Evolutionary conservation across 1,140 invertebrate genomes (phyloP), one percentile per base, ranked within the genome.

Genomic region (Harlomillsia oculata): DNA sequence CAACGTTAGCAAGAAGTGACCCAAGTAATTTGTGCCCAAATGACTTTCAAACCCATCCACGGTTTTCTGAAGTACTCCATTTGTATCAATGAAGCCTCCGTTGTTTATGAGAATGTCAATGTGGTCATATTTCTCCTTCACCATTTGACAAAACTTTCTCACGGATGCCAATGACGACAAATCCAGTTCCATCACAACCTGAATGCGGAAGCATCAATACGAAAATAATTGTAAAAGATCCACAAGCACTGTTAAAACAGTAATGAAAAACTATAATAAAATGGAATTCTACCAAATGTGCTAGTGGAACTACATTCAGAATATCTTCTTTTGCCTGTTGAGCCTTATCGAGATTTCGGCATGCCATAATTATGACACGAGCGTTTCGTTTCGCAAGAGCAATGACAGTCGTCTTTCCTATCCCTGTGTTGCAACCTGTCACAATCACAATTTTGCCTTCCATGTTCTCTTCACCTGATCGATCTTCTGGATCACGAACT

Each of bases 1-100:
- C 69, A 84, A 80, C 1, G 87, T 92, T 2, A 94, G 71, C n/a
- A 89, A 72, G 68, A 90, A 92, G 67, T 90, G 89, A 14, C 84
- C 84, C 34, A 89, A 73, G 66, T 89, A 82, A 73, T 88, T 88
- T 0, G 84, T 80, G 13, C 82, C 84, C 70, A 88, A 81, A 70
- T 87, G 82, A 34, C 82, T 80, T 72, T 93, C 89, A 73, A 85
- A 87, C 0, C 85, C 86, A 72, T 93, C 88, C 63, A 77, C 71
- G 1, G 87, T 91, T 45, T 70, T 70, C 1, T 69, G 63, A n/a
- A 73, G 67, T 45, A 73, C 63, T 44, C 69, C 72, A 2, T 78
- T 68, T 13, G 78, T 76, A 37, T 77, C 72, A 48, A 76, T 77
- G 1, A 83, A 75, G 5, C 70, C 72, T 34, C 76, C 76, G 65